A percentile compares a stretch with the other conserved stretches of the same genome.
These are phyloP conservation scores for chimpanzee (Pan troglodytes) DNA, from an alignment of 2,113 vertebrate species.

Conservation along the genomic window DNA sequence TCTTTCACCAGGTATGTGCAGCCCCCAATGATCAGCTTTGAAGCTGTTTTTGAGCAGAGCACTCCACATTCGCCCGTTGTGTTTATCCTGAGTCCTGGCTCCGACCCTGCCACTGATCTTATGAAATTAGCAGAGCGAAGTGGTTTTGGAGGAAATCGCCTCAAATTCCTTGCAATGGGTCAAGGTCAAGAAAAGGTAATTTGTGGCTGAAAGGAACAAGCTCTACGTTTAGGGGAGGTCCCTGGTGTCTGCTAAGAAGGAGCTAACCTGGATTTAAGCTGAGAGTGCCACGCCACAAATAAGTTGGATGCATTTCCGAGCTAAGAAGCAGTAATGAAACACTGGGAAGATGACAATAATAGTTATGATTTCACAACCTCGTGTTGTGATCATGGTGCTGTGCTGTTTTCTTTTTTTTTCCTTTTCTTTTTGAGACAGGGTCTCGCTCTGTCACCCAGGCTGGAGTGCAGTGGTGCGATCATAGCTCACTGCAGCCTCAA, in stretches of 20 bases:
- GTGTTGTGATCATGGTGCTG: accelerated
- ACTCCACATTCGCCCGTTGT: constrained; percentile 92
- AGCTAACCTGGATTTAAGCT: accelerated
- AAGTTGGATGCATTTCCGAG: accelerated
- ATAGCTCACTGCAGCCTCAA: too few species aligned
- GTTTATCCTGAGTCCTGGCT: constrained; percentile 96
- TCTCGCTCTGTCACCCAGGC: too few species aligned
- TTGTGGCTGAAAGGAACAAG: background rate
- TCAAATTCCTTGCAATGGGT: constrained; percentile 97
- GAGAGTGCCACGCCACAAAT: accelerated
- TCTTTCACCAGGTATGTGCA: constrained; percentile 90
- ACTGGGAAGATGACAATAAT: accelerated
- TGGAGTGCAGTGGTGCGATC: too few species aligned
- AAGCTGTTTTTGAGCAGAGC: constrained; percentile 93
- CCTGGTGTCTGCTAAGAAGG: background rate
- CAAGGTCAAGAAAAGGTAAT: constrained; percentile 96
- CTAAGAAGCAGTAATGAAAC: accelerated
- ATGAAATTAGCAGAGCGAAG: constrained; percentile 92
- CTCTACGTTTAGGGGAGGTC: background rate
- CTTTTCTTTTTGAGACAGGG: too few species aligned
- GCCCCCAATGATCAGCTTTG: constrained; percentile 95
- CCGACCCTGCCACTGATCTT: constrained; percentile 93
- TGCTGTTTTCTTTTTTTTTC: too few species aligned
- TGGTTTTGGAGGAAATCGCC: constrained; percentile 90
- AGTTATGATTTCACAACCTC: accelerated